Evolutionary conservation across 2,888 invertebrate genomes (phyloP).

Genomic region (Podotricha telesiphe): DNA sequence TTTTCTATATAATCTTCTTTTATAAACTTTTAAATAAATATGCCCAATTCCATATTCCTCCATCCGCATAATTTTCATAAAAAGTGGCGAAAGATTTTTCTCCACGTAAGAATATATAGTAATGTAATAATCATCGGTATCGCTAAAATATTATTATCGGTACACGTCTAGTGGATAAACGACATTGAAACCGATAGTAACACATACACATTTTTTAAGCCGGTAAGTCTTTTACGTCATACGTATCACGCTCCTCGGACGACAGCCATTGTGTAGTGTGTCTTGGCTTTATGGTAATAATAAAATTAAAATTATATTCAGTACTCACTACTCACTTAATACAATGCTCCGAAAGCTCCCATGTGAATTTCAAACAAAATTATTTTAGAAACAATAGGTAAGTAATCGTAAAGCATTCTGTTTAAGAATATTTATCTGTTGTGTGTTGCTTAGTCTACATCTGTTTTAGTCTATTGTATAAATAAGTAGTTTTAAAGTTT

Average conservation of each 20-base stretch:
- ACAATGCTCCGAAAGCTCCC: conserved; percentile 3
- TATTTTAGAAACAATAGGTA: conserved; percentile 1
- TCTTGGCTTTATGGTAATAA: conserved; percentile 13
- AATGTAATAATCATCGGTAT: neutral
- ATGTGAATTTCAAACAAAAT: conserved; percentile 2
- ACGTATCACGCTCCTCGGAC: conserved; percentile 8
- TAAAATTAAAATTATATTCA: conserved; percentile 18
- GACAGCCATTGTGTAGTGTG: conserved; percentile 3
- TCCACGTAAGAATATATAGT: no score
- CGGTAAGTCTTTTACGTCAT: conserved; percentile 15
- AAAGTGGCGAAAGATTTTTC: no score
- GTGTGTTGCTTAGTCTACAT: neutral
- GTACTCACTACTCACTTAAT: conserved; percentile 6
- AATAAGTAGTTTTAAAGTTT: neutral
- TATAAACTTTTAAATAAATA: no score
- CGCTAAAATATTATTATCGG: neutral
- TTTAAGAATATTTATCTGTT: neutral
- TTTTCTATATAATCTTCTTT: no score
- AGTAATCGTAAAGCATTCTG: neutral
- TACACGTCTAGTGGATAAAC: neutral
- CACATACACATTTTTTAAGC: conserved; percentile 19
- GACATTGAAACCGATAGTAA: conserved; percentile 8
- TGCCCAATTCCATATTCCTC: no score
- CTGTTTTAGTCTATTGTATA: neutral
- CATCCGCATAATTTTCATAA: no score